phyloP scores from a whole-genome alignment of 2,888 invertebrate genomes.

The Prenolepis imparis region DNA sequence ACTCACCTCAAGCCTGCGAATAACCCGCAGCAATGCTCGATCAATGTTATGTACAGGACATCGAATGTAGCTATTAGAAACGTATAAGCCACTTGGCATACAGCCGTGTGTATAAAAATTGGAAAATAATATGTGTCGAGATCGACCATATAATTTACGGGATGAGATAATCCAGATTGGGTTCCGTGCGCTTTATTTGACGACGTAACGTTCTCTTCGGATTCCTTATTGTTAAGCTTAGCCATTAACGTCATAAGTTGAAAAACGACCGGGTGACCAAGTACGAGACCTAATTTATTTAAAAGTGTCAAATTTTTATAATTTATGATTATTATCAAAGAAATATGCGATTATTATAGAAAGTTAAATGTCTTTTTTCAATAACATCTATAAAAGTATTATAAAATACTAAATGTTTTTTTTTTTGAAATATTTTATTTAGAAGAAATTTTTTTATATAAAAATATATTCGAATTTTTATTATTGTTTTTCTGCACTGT shows the following conservation, averaged over 20 bases:
- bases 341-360: background rate
- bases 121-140: conserved; percentile 8
- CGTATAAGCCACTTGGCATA: background rate
- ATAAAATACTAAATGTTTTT: background rate
- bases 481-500: background rate
- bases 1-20: conserved; percentile 9
- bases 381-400: background rate
- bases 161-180: background rate
- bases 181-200: background rate
- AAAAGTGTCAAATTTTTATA: background rate
- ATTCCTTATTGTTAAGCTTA: background rate
- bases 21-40: conserved; percentile 15
- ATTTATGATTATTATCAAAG: background rate
- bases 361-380: background rate
- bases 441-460: background rate
- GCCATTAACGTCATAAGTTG: background rate
- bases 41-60: background rate
- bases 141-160: conserved; percentile 21
- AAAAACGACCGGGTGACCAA: background rate
- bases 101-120: conserved; percentile 14
- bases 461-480: background rate
- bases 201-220: background rate
- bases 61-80: background rate
- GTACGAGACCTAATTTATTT: conserved; percentile 2
- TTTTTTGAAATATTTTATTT: background rate